Evolutionary conservation across 2,888 invertebrate genomes (phyloP).

Genomic region (Siphlonurus alternatus): DNA sequence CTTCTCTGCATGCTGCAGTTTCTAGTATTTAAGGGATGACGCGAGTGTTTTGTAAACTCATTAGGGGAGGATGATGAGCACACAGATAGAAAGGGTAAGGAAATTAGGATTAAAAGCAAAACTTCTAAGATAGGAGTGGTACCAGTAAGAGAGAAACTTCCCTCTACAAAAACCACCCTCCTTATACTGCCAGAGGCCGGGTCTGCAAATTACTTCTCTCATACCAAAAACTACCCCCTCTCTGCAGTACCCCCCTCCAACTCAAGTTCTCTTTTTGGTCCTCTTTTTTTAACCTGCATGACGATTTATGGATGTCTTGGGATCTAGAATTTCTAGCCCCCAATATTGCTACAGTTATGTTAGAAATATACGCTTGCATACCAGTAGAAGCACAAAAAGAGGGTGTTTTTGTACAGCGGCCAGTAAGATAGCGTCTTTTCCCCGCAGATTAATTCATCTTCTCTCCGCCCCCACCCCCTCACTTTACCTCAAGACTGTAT

Average conservation of each 20-base stretch:
- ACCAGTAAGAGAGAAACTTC: neutral
- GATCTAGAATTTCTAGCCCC: neutral
- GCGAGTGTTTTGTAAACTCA: neutral
- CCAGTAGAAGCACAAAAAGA: neutral
- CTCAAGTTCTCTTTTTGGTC: neutral
- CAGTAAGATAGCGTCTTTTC: neutral
- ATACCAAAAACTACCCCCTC: neutral
- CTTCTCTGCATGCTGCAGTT: no score
- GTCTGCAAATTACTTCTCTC: neutral
- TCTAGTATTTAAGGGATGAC: neutral
- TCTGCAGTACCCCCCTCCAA: neutral
- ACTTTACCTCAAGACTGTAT: no score
- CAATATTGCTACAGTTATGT: neutral
- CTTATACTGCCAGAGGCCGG: neutral
- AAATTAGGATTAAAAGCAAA: conserved; percentile 3
- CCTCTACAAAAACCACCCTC: neutral
- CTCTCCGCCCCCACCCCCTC: neutral
- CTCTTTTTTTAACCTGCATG: neutral
- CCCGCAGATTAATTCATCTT: conserved; percentile 2
- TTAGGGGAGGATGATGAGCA: conserved; percentile 1
- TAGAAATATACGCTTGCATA: neutral
- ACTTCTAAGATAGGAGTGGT: neutral
- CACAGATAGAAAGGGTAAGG: neutral
- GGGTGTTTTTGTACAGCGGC: neutral
- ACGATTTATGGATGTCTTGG: conserved; percentile 1